Evolutionary conservation across 2,888 invertebrate genomes (phyloP).

Genomic region (Agrochola lota): DNA sequence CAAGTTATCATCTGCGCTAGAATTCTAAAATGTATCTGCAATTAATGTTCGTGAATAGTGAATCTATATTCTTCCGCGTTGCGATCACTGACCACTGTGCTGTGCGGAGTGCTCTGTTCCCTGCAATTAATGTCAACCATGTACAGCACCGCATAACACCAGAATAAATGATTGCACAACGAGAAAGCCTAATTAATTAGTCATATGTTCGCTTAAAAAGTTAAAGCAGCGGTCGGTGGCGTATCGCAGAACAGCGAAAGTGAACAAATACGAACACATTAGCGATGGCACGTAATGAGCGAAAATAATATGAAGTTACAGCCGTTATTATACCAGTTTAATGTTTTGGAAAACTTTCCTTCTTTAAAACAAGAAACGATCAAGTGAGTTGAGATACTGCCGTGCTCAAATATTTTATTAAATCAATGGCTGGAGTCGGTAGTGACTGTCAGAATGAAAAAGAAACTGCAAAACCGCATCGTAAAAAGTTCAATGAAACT

Average conservation of each 20-base stretch:
- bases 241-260: conserved; percentile 66
- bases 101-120: conserved; percentile 23
- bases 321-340: conserved; percentile 31
- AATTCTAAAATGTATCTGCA: conserved; percentile 24
- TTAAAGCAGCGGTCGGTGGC: conserved; percentile 47
- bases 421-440: conserved; percentile 7
- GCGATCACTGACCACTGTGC: conserved; percentile 7
- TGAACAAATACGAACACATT: conserved; percentile 56
- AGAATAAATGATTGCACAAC: conserved; percentile 57
- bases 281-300: conserved; percentile 51
- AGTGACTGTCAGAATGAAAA: conserved; percentile 15
- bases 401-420: neutral
- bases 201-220: conserved; percentile 60
- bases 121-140: conserved; percentile 52
- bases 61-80: conserved; percentile 34
- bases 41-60: conserved; percentile 28
- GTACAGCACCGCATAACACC: conserved; percentile 50
- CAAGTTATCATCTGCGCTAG: conserved; percentile 1
- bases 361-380: conserved; percentile 27
- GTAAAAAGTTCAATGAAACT: conserved; percentile 37
- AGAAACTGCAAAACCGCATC: conserved; percentile 21
- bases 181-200: conserved; percentile 70
- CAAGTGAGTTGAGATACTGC: conserved; percentile 13
- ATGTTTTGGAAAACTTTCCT: conserved; percentile 57
- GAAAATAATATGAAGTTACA: conserved; percentile 46